Base-by-base conservation (phyloP, 37 sponge, comb jelly and placozoan species). In the Spongilla lacustris region DNA sequence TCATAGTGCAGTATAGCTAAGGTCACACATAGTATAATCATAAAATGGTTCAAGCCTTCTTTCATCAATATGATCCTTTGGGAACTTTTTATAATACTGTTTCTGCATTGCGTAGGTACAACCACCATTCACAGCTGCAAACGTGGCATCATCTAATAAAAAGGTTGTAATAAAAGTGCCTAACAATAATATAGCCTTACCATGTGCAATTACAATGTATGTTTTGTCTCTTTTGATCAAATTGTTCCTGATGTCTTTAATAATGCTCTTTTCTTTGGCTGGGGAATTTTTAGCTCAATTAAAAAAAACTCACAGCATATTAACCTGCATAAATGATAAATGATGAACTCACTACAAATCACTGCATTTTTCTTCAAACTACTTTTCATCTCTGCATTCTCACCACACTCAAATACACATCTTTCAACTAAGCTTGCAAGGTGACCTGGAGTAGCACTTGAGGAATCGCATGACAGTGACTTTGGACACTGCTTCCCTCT, bases 381-480 rank as follows among this genome's bases (percentile, higher is more conserved):
- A 37, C 25, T 2, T 81, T 66, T 68, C 66, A 79, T 25, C 25
- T 79, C 79, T 11, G 50, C 66, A 19, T 33, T 37, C 19, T 30
- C 30, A 22, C 66, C 58, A 28, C 66, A 26, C 36, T 68, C 28
- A 69, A 37, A 22, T n/a, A 66, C 81, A 31, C 2, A 17, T 14
- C 33, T 67, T 2, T 82, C 38, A 36, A 82, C 50, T 73, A 82
- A 71, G 27, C 70, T 28, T 2, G 72, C 82, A 24, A 82, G 68
- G 5, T 36, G 22, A 27, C 36, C 28, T n/a, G 72, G 23, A 30
- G 73, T 71, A 41, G 68, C 67, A 25, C 28, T 41, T 28, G 21
- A 2, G 0, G 41, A 49, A 71, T 82, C 82, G 71, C 71, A 71
- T 22, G 37, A 37, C n/a, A 70, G 2, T 34, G 41, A 22, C 1